phyloP scores from a whole-genome alignment of 2,113 vertebrate species.

The Toxotes chatareus region DNA sequence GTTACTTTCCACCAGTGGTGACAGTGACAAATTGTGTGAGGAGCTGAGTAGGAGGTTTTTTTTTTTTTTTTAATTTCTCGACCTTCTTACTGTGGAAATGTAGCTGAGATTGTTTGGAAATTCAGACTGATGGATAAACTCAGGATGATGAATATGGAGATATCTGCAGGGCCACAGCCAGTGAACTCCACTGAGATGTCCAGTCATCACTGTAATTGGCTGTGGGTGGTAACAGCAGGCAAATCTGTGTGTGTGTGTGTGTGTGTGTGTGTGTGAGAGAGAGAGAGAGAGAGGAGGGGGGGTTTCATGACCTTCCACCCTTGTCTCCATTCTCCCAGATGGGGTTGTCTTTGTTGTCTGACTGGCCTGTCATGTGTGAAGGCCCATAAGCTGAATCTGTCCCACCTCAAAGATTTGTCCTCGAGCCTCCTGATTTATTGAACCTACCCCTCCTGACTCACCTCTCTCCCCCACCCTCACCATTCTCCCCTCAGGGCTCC shows the following conservation, averaged over 20 bases:
- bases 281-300: too few relatives aligned
- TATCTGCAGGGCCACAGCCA: slow-evolving; percentile 1
- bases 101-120: slow-evolving; percentile 37
- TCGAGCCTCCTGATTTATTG: background rate
- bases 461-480: background rate
- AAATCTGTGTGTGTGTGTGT: slow-evolving; percentile 35
- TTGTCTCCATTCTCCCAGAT: slow-evolving; percentile 59
- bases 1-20: background rate
- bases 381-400: slow-evolving; percentile 41
- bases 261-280: slow-evolving; percentile 3
- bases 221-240: slow-evolving; percentile 56
- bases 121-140: slow-evolving; percentile 37
- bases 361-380: slow-evolving; percentile 49
- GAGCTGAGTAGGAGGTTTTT: background rate
- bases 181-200: slow-evolving; percentile 46
- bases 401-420: slow-evolving; percentile 26
- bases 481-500: background rate
- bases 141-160: slow-evolving; percentile 65
- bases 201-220: slow-evolving; percentile 54
- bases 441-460: background rate
- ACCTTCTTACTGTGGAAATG: slow-evolving; percentile 14
- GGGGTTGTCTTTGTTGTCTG: slow-evolving; percentile 73
- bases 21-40: background rate
- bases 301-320: slow-evolving; percentile 67
- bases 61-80: background rate